phyloP scores from a whole-genome alignment of 2,113 vertebrate species.

The Jacana jacana region DNA sequence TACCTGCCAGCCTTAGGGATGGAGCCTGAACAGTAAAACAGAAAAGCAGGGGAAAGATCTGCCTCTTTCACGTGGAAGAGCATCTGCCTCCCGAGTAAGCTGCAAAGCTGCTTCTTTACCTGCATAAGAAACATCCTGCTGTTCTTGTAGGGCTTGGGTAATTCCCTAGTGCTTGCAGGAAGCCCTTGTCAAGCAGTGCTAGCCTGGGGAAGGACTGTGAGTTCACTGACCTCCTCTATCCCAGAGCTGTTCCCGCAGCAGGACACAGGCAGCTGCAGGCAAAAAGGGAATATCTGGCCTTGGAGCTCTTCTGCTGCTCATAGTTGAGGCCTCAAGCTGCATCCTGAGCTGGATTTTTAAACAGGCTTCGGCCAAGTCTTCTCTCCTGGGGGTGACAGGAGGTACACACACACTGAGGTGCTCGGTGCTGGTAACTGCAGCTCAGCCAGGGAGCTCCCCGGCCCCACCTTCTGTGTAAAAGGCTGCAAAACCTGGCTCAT shows the following conservation, averaged over 20 bases:
- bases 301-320: background rate
- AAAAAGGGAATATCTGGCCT: background rate
- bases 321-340: background rate
- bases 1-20: background rate
- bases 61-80: background rate
- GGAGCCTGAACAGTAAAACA: background rate
- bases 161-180: background rate
- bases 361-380: background rate
- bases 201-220: background rate
- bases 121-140: background rate
- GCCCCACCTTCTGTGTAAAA: background rate
- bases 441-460: background rate
- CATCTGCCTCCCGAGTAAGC: constrained; percentile 11
- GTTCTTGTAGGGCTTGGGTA: background rate
- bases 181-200: background rate
- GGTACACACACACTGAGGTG: fast-evolving
- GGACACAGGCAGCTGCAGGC: background rate
- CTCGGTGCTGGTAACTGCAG: background rate
- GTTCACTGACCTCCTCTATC: background rate
- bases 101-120: constrained; percentile 40
- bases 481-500: background rate
- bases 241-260: background rate
- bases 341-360: background rate
- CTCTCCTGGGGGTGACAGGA: background rate
- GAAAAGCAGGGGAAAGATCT: background rate